phyloP scores from a whole-genome alignment of 1,140 invertebrate genomes.

The Lordiphosa collinella region DNA sequence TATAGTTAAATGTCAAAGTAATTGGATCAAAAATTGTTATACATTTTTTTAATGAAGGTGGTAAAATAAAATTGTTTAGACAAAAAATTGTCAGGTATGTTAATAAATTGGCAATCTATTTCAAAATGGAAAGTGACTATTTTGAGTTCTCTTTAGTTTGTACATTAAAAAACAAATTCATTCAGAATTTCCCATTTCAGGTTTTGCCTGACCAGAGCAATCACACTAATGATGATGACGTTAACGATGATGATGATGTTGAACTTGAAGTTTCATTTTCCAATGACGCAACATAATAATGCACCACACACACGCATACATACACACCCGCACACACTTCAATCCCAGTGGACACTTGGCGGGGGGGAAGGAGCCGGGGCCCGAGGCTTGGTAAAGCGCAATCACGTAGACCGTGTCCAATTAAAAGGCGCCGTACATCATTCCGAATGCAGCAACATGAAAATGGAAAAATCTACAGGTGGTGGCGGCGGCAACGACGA shows the following conservation, averaged over 20 bases:
- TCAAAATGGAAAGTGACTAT: too few species aligned
- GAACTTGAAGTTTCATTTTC: slow-evolving; percentile 46
- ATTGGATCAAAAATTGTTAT: too few species aligned
- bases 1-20: too few species aligned
- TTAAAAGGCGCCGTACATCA: slow-evolving; percentile 75
- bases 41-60: too few species aligned
- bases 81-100: too few species aligned
- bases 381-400: slow-evolving; percentile 15
- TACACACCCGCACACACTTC: slow-evolving; percentile 3
- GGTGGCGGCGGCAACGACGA: slow-evolving; percentile 40
- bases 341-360: slow-evolving; percentile 15
- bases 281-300: slow-evolving; percentile 4
- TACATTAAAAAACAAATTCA: too few species aligned
- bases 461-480: slow-evolving; percentile 67
- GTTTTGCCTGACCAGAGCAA: not conserved
- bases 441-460: slow-evolving; percentile 60
- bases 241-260: slow-evolving; percentile 41
- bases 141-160: too few species aligned
- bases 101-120: too few species aligned
- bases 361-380: not conserved
- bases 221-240: slow-evolving; percentile 18
- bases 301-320: slow-evolving; percentile 9
- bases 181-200: too few species aligned
- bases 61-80: too few species aligned
- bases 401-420: slow-evolving; percentile 74